Base-by-base conservation (phyloP, 2,888 invertebrate genomes). In the Exocentrus adspersus region DNA sequence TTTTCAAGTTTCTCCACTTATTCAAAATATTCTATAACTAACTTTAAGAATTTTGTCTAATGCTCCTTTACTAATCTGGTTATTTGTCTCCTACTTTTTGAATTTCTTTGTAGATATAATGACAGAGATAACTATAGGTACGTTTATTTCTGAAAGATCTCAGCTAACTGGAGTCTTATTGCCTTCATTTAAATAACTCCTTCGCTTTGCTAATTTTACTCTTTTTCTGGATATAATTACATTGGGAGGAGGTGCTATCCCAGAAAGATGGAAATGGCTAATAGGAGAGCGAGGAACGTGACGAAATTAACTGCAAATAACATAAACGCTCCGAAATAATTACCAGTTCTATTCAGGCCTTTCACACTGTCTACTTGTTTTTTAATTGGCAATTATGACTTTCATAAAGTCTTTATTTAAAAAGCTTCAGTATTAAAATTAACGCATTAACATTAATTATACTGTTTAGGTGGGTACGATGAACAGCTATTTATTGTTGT, bases 121-220 rank as follows among this genome's bases (percentile, higher is more conserved):
- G n/a, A n/a, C n/a, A n/a, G n/a, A n/a, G n/a, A n/a, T n/a, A n/a
- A n/a, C 30, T 7, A 16, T 48, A 17, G 48, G 14, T 14, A 12
- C n/a, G 32, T 46, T 57, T 57, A 57, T 57, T 57, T 46, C 32
- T 57, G 46, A 19, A 17, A 12, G 37, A n/a, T 37, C 46, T 28
- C 20, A 21, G 19, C 46, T 46, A 57, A 46, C 46, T 45, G 17
- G 57, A 19, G 19, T 57, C 46, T 57, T 57, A 46, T 57, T 45
- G 57, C 57, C 12, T 30, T 20, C 45, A 57, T 57, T 57, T 57
- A 45, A 57, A 46, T 46, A 28, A 32, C 32, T n/a, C n/a, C n/a
- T n/a, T n/a, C n/a, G 32, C 17, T 12, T 10, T 21, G 32, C 57
- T 57, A 57, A 57, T 57, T 57, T 57, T 17, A 20, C 28, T 43